Percentiles rank a stretch among this genome's conserved stretches.
Evolutionary conservation across 2,113 vertebrate species (phyloP).

Genomic region (Stegostoma tigrinum): DNA sequence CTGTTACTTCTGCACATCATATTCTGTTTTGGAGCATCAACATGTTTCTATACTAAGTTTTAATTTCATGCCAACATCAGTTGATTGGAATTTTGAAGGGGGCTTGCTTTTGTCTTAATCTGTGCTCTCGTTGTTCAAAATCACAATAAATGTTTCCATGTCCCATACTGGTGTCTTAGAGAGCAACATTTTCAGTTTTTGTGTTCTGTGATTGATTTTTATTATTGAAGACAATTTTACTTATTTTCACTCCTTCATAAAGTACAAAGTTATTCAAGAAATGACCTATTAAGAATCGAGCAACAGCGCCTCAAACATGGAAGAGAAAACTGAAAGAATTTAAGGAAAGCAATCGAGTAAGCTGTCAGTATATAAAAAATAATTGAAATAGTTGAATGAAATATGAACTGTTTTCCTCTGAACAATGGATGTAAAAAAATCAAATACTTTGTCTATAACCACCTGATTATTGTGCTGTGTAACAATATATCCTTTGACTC

Average conservation of each 20-base stretch:
- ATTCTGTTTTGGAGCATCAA: not conserved
- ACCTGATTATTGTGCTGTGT: not conserved
- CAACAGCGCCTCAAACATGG: not conserved
- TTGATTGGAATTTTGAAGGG: not conserved
- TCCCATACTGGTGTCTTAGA: not conserved
- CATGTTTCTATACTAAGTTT: not conserved
- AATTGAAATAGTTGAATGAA: not conserved
- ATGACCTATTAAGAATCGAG: not conserved
- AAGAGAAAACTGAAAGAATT: not conserved
- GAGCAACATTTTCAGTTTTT: not conserved
- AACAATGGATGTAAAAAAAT: not conserved
- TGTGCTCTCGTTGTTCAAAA: not conserved
- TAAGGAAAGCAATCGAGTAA: not conserved
- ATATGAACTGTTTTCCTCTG: not conserved
- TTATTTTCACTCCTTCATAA: too few species aligned
- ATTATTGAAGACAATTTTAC: not conserved
- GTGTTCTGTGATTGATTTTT: not conserved
- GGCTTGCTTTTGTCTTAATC: not conserved
- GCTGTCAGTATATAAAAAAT: not conserved
- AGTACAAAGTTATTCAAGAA: not conserved
- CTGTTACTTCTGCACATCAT: not conserved
- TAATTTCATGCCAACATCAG: not conserved
- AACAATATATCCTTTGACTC: not conserved
- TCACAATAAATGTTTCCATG: not conserved
- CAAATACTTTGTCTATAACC: not conserved